Conservation (phyloP, 2,888 invertebrate species). For the Sphecodes monilicornis region DNA sequence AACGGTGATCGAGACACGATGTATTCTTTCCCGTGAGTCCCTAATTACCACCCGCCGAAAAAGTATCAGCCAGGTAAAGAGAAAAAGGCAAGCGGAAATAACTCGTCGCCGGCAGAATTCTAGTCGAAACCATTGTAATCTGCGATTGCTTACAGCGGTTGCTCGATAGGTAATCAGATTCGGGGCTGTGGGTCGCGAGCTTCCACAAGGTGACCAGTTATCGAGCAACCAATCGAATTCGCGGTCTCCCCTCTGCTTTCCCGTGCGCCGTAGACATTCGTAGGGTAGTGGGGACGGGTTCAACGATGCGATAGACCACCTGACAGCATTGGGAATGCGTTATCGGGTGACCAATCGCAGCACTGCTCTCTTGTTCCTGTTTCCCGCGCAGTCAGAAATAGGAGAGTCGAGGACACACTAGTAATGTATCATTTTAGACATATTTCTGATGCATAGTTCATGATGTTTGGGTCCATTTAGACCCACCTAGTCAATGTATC, state of each 20-base stretch:
- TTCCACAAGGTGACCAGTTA: neutral
- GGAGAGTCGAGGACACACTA: too few species aligned
- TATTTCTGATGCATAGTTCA: neutral
- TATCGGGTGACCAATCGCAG: neutral
- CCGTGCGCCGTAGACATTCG: neutral
- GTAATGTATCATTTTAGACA: neutral
- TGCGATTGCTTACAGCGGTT: neutral
- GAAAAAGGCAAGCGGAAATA: slow-evolving; percentile 53
- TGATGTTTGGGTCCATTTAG: neutral
- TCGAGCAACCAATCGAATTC: neutral
- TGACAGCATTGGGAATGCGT: neutral
- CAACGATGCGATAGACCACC: neutral
- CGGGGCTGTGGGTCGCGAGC: neutral
- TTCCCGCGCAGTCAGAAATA: too few species aligned
- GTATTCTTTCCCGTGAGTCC: slow-evolving; percentile 70
- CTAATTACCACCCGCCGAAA: slow-evolving; percentile 54
- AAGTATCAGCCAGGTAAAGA: slow-evolving; percentile 44
- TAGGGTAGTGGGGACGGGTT: neutral
- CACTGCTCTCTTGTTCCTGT: too few species aligned
- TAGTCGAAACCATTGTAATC: neutral
- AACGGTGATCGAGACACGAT: slow-evolving; percentile 67
- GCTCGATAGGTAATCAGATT: neutral
- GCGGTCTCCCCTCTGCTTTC: neutral
- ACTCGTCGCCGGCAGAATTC: neutral
- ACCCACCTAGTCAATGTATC: neutral